Evolutionary conservation across 2,797 vertebrate species (phyloP).

Genomic region (Hippoglossus hippoglossus): DNA sequence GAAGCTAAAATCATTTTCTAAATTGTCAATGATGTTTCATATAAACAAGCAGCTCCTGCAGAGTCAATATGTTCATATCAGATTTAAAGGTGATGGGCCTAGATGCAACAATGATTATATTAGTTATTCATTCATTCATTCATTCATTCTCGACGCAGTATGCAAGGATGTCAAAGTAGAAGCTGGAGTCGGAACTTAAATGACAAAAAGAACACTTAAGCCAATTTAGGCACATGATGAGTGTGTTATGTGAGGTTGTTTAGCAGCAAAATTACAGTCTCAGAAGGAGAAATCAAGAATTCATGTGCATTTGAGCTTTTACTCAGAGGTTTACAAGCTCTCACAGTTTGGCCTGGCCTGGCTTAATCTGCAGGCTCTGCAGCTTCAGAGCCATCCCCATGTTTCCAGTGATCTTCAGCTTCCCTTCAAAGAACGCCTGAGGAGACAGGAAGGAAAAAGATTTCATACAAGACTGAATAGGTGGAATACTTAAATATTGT

Average conservation of each 20-base stretch:
- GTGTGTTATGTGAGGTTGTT: neutral
- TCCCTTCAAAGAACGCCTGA: conserved; percentile 96
- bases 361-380: conserved; percentile 90
- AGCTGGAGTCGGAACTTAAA: neutral
- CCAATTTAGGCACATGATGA: neutral
- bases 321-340: neutral
- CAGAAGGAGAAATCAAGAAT: neutral
- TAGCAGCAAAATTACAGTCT: conserved; percentile 12
- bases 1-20: neutral
- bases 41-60: neutral
- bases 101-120: neutral
- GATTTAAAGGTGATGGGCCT: neutral
- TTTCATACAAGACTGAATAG: no score
- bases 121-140: neutral
- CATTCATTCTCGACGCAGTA: no score
- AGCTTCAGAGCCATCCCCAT: conserved; percentile 97
- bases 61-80: neutral
- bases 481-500: no score
- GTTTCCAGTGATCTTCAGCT: conserved; percentile 93
- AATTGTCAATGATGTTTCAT: conserved; percentile 1
- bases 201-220: neutral
- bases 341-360: conserved; percentile 93
- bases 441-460: neutral
- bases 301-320: neutral
- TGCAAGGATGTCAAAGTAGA: conserved; percentile 16